These are phyloP conservation scores for Acrocyrtus sp. DNA, from an alignment of 2,888 invertebrate genomes.

Conservation along the genomic window DNA sequence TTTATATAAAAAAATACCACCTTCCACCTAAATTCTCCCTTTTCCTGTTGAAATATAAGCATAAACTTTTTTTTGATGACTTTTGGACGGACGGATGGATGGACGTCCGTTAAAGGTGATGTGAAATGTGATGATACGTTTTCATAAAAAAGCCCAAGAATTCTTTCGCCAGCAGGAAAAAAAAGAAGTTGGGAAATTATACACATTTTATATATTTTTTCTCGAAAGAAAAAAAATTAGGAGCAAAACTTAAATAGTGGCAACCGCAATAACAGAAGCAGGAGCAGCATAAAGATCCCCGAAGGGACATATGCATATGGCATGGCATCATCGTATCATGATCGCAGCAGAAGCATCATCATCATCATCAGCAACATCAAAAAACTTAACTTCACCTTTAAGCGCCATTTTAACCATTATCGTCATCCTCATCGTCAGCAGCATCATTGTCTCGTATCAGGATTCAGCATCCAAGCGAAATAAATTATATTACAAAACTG, in stretches of 20 bases:
- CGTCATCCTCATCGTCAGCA: neutral
- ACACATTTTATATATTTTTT: conserved; percentile 20
- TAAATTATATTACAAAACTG: neutral
- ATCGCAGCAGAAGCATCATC: conserved; percentile 2
- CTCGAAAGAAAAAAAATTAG: conserved; percentile 6
- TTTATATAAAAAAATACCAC: neutral
- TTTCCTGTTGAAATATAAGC: neutral
- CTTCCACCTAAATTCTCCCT: neutral
- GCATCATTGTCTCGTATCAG: neutral
- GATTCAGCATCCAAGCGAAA: no score
- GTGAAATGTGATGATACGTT: neutral
- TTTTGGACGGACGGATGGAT: neutral
- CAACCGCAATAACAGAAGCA: conserved; percentile 16
- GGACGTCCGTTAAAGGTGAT: neutral
- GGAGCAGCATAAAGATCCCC: conserved; percentile 48
- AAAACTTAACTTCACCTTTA: neutral
- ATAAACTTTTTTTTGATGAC: neutral
- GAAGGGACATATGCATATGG: conserved; percentile 52
- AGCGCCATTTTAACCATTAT: neutral
- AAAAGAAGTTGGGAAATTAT: conserved; percentile 3
- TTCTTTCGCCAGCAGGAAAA: neutral
- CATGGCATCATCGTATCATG: no score
- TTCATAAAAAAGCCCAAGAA: neutral
- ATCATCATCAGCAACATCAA: no score
- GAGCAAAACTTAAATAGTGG: conserved; percentile 33